phyloP scores from a whole-genome alignment of 1,140 invertebrate genomes.

The Venustaconcha ellipsiformis region DNA sequence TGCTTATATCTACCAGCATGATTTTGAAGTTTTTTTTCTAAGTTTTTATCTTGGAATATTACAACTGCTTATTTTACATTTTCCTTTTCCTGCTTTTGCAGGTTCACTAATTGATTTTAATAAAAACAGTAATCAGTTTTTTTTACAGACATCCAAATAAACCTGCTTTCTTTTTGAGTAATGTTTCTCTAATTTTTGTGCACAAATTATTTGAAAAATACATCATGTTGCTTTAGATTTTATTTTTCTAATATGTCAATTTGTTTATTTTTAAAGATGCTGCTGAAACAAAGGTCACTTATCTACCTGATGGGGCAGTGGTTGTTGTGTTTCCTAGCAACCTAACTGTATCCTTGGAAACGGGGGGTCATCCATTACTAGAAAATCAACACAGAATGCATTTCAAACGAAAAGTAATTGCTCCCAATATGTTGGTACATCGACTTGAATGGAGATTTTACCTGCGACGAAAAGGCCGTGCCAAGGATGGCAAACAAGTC shows the following conservation, averaged over 20 bases:
- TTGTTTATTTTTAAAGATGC: slow-evolving; percentile 47
- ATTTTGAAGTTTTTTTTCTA: too few species aligned
- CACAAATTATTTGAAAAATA: not conserved
- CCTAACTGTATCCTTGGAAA: slow-evolving; percentile 69
- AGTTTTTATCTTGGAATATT: too few species aligned
- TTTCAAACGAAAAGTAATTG: slow-evolving; percentile 91
- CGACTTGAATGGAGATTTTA: slow-evolving; percentile 93
- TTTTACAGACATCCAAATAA: not conserved
- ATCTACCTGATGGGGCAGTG: slow-evolving; percentile 68
- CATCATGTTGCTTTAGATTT: not conserved
- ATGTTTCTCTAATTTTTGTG: slow-evolving; percentile 8
- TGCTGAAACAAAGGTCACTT: slow-evolving; percentile 65
- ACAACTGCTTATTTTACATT: too few species aligned
- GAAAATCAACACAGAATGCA: slow-evolving; percentile 82
- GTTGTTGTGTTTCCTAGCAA: slow-evolving; percentile 69
- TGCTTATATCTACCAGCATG: too few species aligned
- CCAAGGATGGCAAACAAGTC: slow-evolving; percentile 46
- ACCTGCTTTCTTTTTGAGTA: slow-evolving; percentile 10
- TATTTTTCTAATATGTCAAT: slow-evolving; percentile 11
- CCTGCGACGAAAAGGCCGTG: slow-evolving; percentile 60
- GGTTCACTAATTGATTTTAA: too few species aligned
- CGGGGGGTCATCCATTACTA: slow-evolving; percentile 86
- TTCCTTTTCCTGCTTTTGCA: too few species aligned
- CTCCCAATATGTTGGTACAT: slow-evolving; percentile 80
- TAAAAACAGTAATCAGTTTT: not conserved